Base-by-base conservation (phyloP, 1,140 invertebrate genomes). In the Calephelis virginiensis region DNA sequence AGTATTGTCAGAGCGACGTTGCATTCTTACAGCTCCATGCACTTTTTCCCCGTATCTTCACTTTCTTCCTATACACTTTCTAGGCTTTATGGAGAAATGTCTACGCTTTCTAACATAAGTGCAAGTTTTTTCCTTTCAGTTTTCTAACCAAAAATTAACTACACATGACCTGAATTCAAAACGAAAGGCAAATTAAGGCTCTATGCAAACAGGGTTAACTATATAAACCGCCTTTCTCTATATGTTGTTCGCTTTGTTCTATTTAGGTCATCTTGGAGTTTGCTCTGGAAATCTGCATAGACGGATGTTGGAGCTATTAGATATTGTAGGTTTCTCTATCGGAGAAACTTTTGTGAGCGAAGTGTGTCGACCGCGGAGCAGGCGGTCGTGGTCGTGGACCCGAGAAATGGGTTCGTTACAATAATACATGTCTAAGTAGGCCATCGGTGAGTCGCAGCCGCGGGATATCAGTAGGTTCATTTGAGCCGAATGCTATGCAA, bases 31-130 rank as follows among this genome's bases (percentile, higher is more conserved):
- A 68, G 63, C 75, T 77, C 74, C 74, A 71, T 78, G 82, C 76
- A 79, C 80, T 89, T 86, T 88, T 86, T 86, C 72, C 78, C 80
- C 77, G 78, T 82, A 88, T 89, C 80, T 90, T 89, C 89, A 91
- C 89, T 91, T 91, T 91, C 87, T 89, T 91, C 83, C 80, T 84
- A 82, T 83, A 89, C 83, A 91, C 89, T 91, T 89, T 91, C 89
- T 89, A 91, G 79, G 77, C 74, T 89, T 84, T 78, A 89, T 89
- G 87, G 89, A 82, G 89, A 91, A 89, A 89, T 89, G 82, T 76
- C 78, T 82, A 78, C 82, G 85, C 86, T 91, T 90, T 91, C 89
- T 85, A 90, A 84, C 85, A 81, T 78, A 72, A 89, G 86, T 87
- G 86, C 86, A 90, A 90, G 89, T 89, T 90, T 91, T 91, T 89